Evolutionary conservation across 2,113 vertebrate genomes (phyloP), one percentile per base, ranked within the genome.

Genomic region (Corythornis cristatus): DNA sequence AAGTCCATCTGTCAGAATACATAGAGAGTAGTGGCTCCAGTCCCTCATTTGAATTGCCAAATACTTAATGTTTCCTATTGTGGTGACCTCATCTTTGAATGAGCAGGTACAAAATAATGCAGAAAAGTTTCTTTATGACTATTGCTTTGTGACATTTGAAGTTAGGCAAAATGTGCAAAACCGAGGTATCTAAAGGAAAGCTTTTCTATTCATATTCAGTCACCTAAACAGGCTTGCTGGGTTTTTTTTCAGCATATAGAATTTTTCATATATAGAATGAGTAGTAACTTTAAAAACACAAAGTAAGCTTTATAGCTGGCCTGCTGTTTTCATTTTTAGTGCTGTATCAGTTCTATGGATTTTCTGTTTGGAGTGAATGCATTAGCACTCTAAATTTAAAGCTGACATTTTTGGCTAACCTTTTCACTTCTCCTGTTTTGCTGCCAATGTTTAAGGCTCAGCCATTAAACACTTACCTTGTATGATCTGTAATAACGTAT

Each of bases 31-130:
- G 58, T 22, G 79, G 40, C n/a, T 75, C 17, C 33, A 51, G 31
- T 28, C 7, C 42, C 58, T 96, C 37, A 91, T 83, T 82, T 95
- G 90, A 96, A 93, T 90, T 90, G 66, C 70, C 54, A 94, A 87
- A 67, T 74, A 65, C 21, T 54, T 83, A 8, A 61, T 28, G 15
- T 71, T 89, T 79, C 31, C 46, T 68, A 5, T 42, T 35, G 17
- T 45, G 31, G 14, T 57, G 53, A 94, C 67, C 25, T 12, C 21
- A 21, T 60, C 70, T 92, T 88, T 72, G 42, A 89, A 82, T 11
- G 8, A 74, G 12, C 29, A 75, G 72, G 57, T 82, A 67, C 12
- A 88, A 87, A 90, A 76, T 28, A 37, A 16, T 22, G 48, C 28
- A 53, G 50, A 48, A 83, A 66, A 68, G 17, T 9, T 50, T 19